Conservation (phyloP, 2,113 vertebrate genomes). For the Coregonus clupeaformis region DNA sequence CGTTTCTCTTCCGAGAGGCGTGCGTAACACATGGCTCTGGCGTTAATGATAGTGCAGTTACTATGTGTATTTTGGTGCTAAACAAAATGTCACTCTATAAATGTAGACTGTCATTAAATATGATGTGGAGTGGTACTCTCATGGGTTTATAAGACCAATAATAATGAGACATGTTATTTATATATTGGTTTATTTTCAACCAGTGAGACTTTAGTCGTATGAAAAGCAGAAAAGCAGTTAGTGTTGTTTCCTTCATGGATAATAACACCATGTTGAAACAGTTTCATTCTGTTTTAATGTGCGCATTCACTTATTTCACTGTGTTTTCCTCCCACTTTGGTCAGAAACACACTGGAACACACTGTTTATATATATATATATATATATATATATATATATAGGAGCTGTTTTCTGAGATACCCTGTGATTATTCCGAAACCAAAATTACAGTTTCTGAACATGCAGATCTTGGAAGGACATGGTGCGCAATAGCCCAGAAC, state of each 20-base stretch:
- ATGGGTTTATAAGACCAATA: background rate
- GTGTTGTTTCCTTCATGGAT: background rate
- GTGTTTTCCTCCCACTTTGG: background rate
- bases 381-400: background rate
- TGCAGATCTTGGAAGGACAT: background rate
- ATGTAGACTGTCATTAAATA: background rate
- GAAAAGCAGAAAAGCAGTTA: background rate
- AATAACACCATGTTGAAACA: background rate
- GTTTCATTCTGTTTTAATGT: background rate
- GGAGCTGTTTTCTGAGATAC: background rate
- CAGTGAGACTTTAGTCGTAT: too few species aligned
- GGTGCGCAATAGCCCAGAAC: background rate
- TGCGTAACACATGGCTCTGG: background rate
- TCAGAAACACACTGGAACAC: background rate
- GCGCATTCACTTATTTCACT: background rate
- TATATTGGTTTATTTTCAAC: too few species aligned
- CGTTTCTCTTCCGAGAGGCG: too few species aligned
- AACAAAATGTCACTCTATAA: background rate
- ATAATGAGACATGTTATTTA: too few species aligned
- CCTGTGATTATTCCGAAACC: background rate
- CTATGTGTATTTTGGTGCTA: background rate
- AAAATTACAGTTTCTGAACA: slow-evolving; percentile 3
- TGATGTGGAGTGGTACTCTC: background rate
- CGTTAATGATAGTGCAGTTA: background rate
- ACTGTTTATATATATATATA: background rate